Percentiles rank a stretch among this genome's conserved stretches.
phyloP scores from a whole-genome alignment of 2,797 vertebrate genomes.

The Orestias chungarensis region DNA sequence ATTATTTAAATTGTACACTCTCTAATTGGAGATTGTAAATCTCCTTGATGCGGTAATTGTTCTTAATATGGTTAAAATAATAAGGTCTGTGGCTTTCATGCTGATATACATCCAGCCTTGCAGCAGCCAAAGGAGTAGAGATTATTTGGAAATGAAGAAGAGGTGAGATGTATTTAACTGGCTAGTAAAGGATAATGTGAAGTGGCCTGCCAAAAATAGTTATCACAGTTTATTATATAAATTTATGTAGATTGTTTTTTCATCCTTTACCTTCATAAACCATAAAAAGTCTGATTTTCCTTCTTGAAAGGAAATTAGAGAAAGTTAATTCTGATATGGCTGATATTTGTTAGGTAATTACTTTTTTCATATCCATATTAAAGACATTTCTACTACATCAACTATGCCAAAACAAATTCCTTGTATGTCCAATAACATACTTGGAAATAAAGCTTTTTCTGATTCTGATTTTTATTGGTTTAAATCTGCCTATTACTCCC shows the following conservation, averaged over 20 bases:
- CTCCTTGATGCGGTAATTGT: conserved; percentile 15
- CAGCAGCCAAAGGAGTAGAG: conserved; percentile 8
- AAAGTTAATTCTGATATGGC: not conserved
- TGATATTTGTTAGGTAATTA: too few species aligned
- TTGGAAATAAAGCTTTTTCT: too few species aligned
- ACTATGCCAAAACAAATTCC: too few species aligned
- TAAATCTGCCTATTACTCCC: not conserved
- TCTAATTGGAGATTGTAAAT: conserved; percentile 5
- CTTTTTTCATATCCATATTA: too few species aligned
- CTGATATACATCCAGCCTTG: conserved; percentile 4
- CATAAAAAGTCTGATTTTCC: not conserved
- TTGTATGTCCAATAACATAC: too few species aligned
- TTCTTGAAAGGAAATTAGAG: not conserved
- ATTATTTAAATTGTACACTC: conserved; percentile 2
- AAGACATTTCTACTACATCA: too few species aligned
- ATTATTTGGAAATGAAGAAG: conserved; percentile 33
- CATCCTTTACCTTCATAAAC: not conserved
- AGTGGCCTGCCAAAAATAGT: conserved; percentile 7
- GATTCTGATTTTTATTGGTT: too few species aligned
- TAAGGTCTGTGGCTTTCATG: conserved; percentile 29
- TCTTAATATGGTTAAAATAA: conserved; percentile 14
- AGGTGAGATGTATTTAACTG: conserved; percentile 9
- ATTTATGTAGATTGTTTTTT: not conserved
- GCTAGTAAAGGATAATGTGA: conserved; percentile 3
- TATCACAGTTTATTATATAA: conserved; percentile 20